These are phyloP conservation scores for Cryptocheilus praepositus DNA, from an alignment of 2,888 invertebrate genomes.

Conservation along the genomic window DNA sequence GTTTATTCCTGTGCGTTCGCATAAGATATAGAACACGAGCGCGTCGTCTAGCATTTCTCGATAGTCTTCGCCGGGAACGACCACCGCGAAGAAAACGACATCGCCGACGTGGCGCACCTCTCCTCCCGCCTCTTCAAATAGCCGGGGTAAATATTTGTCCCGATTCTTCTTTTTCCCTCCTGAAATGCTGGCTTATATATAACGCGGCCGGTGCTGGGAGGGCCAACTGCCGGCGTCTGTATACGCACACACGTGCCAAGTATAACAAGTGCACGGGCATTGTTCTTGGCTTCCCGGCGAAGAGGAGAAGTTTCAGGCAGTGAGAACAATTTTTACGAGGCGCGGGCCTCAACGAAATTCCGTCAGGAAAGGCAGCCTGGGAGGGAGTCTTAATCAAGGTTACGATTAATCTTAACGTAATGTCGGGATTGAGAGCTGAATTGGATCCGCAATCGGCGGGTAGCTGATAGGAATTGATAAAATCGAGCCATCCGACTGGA, in stretches of 20 bases:
- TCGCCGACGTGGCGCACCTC: not conserved
- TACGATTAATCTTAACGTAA: slow-evolving; percentile 27
- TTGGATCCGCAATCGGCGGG: too few species aligned
- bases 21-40: not conserved
- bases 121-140: slow-evolving; percentile 44
- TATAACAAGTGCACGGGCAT: slow-evolving; percentile 35
- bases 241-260: slow-evolving; percentile 42
- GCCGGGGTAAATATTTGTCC: slow-evolving; percentile 51
- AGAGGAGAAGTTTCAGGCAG: too few species aligned
- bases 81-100: slow-evolving; percentile 2
- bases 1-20: not conserved
- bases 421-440: too few species aligned
- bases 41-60: not conserved
- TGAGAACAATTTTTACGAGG: too few species aligned
- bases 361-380: not conserved
- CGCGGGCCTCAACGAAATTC: too few species aligned
- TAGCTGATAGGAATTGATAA: too few species aligned
- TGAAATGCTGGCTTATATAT: slow-evolving; percentile 40
- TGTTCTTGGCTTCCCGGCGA: slow-evolving; percentile 19
- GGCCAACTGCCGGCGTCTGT: slow-evolving; percentile 20
- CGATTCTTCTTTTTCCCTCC: slow-evolving; percentile 40
- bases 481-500: too few species aligned
- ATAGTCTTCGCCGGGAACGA: not conserved
- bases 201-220: slow-evolving; percentile 29
- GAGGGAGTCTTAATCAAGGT: slow-evolving; percentile 15